A percentile compares a stretch with the other conserved stretches of the same genome.
Evolutionary conservation across 2,113 vertebrate genomes (phyloP).

Genomic region (Paedocypris sp.): DNA sequence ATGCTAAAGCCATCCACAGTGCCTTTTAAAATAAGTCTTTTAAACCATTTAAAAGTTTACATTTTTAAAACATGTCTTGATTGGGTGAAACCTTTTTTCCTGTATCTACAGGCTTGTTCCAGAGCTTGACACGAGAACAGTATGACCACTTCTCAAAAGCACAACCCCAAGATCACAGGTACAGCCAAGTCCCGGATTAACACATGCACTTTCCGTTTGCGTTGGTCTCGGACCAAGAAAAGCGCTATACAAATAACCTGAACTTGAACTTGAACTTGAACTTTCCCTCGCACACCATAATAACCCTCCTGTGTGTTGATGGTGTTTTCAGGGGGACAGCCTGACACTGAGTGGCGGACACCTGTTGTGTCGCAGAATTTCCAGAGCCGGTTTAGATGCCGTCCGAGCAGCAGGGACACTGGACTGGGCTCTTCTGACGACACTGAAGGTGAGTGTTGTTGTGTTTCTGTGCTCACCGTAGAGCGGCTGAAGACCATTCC

Average conservation of each 20-base stretch:
- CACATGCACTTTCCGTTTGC: not conserved
- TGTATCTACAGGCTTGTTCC: not conserved
- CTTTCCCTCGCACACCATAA: too few relatives aligned
- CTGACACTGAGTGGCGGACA: conserved; percentile 77
- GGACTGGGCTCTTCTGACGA: conserved; percentile 72
- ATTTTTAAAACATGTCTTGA: too few relatives aligned
- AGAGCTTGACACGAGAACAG: conserved; percentile 28
- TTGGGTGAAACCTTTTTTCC: too few relatives aligned
- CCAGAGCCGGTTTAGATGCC: conserved; percentile 66
- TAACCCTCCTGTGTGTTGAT: conserved; percentile 2
- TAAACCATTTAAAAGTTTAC: too few relatives aligned
- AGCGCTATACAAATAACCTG: too few relatives aligned
- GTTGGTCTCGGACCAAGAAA: too few relatives aligned
- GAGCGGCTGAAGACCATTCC: too few relatives aligned
- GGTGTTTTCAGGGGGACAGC: conserved; percentile 41
- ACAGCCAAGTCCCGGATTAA: conserved; percentile 4
- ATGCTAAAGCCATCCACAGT: too few relatives aligned
- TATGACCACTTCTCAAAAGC: conserved; percentile 60
- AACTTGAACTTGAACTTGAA: too few relatives aligned
- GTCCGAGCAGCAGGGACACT: conserved; percentile 63
- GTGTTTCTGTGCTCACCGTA: not conserved
- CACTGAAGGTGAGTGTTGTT: conserved; percentile 66
- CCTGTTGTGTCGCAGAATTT: conserved; percentile 67
- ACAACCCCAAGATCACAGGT: conserved; percentile 51
- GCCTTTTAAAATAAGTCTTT: too few relatives aligned